Evolutionary conservation across 2,113 vertebrate genomes (phyloP), one percentile per base, ranked within the genome.

Genomic region (Maccullochella peelii): DNA sequence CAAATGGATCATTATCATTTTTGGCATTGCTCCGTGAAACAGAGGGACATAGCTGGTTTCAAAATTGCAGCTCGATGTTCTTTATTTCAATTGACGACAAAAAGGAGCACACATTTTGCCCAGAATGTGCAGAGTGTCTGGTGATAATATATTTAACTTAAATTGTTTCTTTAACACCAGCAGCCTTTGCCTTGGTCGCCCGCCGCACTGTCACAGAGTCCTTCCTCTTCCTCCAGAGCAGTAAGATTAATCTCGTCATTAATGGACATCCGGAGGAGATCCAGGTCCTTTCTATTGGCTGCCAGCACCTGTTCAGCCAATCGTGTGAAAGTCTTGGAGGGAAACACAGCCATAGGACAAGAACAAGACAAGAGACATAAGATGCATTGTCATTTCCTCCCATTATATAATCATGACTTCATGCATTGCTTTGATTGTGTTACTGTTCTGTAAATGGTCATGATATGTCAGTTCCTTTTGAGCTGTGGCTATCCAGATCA

Each of bases 251-350:
- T 86, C 91, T 97, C 90, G 0, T 96, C 91, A 11, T 94, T 95
- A 30, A 94, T 73, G 0, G 92, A 95, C 0, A 90, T 92, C 68
- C 96, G 95, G 83, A 99, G 94, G 15, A 97, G 96, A 1, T 98
- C 98, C 91, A 99, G 94, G 90, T 99, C 98, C 89, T 97, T 99
- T 92, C 96, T 97, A 42, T 99, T 97, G 4, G 97, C 97, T 86
- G 97, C 96, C 86, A 99, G 95, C 78, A 99, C 98, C 94, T 98
- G 96, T 88, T 99, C 98, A 0, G 98, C 97, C 95, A 99, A 88
- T 55, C 97, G 95, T 0, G 97, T 99, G 93, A 99, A 99, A 66
- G 97, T 97, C 98, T 99, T 25, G 70, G 72, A 79, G 72, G 5
- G 69, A 76, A 18, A 69, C 50, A 80, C 42, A 75, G 42, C 40